A percentile compares a stretch with the other conserved stretches of the same genome.
These are phyloP conservation scores for Sapayoa aenigma DNA, from an alignment of 2,113 vertebrate species.

Conservation along the genomic window DNA sequence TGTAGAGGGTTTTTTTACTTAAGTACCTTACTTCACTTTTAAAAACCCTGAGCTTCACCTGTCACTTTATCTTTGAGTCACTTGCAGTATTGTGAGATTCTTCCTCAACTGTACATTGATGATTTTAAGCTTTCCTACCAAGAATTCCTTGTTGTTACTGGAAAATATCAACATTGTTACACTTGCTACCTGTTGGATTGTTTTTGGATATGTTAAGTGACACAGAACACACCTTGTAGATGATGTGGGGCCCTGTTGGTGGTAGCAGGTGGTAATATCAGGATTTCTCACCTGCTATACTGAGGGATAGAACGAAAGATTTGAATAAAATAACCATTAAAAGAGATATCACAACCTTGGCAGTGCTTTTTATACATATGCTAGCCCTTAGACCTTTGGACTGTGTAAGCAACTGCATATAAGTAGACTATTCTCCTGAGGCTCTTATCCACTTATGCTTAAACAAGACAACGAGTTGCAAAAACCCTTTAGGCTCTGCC, in stretches of 20 bases:
- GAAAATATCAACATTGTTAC: background rate
- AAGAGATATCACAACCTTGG: background rate
- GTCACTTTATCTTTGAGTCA: background rate
- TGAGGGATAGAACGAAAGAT: background rate
- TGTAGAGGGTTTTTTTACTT: background rate
- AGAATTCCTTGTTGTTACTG: background rate
- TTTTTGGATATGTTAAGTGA: background rate
- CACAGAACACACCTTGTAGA: fast-evolving
- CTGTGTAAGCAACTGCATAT: background rate
- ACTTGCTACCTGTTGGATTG: background rate
- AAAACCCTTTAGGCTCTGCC: background rate
- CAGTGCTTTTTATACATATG: background rate
- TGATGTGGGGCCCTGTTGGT: background rate
- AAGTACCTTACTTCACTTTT: background rate
- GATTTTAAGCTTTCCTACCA: background rate
- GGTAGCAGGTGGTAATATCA: background rate
- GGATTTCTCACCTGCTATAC: background rate
- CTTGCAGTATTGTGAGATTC: background rate
- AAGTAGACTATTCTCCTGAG: background rate
- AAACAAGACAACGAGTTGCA: background rate
- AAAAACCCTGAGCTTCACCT: background rate
- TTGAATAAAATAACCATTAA: background rate
- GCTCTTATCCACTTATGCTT: background rate
- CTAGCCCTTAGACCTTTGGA: background rate
- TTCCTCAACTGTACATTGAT: background rate